Evolutionary conservation across 2,888 invertebrate species (phyloP).

Genomic region (Stegophylla sp.): DNA sequence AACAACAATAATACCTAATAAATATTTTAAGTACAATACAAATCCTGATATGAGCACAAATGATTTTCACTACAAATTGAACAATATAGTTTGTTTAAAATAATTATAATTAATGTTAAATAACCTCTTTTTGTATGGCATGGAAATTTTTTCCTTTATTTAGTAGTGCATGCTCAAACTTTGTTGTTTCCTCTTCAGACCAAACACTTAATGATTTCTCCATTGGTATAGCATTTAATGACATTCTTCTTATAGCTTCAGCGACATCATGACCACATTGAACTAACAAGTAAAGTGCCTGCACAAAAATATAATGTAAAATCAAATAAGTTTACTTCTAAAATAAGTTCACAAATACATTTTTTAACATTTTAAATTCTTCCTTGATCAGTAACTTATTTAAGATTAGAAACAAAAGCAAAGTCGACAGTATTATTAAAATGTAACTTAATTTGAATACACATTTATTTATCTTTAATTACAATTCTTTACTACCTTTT

Average conservation of each 20-base stretch:
- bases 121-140: slow-evolving; percentile 72
- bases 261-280: slow-evolving; percentile 93
- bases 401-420: no score
- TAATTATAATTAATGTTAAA: no score
- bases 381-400: no score
- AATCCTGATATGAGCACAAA: no score
- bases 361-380: no score
- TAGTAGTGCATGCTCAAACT: slow-evolving; percentile 92
- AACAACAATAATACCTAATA: no score
- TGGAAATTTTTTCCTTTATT: slow-evolving; percentile 95
- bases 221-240: slow-evolving; percentile 73
- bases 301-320: slow-evolving; percentile 63
- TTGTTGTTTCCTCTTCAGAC: slow-evolving; percentile 95
- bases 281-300: slow-evolving; percentile 85
- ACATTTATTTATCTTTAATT: neutral
- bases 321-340: neutral
- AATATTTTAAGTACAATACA: no score
- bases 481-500: slow-evolving; percentile 28
- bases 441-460: no score
- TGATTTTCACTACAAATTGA: no score
- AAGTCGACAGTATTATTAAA: no score
- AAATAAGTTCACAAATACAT: no score
- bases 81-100: no score
- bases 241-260: slow-evolving; percentile 82
- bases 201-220: slow-evolving; percentile 80